phyloP scores from a whole-genome alignment of 2,888 invertebrate species.

The Heteromyza rotundicornis region DNA sequence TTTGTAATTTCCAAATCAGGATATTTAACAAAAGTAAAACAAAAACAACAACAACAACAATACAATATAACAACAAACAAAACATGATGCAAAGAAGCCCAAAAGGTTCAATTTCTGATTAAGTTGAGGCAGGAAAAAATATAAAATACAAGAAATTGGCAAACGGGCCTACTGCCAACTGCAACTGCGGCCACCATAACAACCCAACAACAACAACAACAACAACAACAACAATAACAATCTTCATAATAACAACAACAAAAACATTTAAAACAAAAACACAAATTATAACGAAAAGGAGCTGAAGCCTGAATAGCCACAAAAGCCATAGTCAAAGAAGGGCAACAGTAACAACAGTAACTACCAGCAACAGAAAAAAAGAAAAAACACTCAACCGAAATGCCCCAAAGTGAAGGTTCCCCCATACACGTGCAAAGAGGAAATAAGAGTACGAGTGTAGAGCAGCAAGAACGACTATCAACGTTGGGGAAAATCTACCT shows the following conservation, averaged over 20 bases:
- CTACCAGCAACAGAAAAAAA: constrained; percentile 7
- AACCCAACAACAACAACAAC: neutral
- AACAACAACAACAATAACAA: neutral
- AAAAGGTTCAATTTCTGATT: constrained; percentile 55
- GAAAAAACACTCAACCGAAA: constrained; percentile 10
- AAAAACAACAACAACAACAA: constrained; percentile 39
- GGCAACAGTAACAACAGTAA: constrained; percentile 24
- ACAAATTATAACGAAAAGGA: constrained; percentile 12
- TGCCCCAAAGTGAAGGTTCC: constrained; percentile 36
- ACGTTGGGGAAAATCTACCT: constrained; percentile 61
- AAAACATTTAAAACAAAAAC: constrained; percentile 12
- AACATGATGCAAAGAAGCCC: constrained; percentile 38
- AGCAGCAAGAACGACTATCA: constrained; percentile 39
- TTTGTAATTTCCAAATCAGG: constrained; percentile 23
- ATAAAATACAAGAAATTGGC: constrained; percentile 18
- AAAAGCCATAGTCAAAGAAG: neutral
- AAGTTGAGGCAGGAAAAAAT: constrained; percentile 35
- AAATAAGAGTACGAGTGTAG: constrained; percentile 26
- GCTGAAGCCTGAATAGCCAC: neutral
- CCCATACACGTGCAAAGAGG: constrained; percentile 18
- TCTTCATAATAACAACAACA: neutral
- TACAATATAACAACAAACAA: neutral
- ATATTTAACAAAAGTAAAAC: constrained; percentile 21
- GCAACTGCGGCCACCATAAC: neutral
- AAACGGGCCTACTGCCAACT: constrained; percentile 15